A percentile compares a stretch with the other conserved stretches of the same genome.
Conservation (phyloP, 2,888 invertebrate genomes). For the Drymonia ruficornis region DNA sequence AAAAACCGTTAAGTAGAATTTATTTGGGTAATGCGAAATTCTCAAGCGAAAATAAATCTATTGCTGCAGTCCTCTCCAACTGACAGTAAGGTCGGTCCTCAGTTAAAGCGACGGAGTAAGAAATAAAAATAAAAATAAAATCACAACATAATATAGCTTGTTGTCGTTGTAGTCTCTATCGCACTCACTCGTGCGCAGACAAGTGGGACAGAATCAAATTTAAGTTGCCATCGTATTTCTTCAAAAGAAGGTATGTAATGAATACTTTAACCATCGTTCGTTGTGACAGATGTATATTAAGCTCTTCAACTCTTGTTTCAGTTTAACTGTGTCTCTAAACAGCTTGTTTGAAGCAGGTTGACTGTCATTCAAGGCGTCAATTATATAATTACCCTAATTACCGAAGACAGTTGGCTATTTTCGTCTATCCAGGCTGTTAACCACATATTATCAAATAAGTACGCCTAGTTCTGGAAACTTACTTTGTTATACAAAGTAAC, state of each 20-base stretch:
- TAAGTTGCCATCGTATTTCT: no score
- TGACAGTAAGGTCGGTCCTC: not conserved
- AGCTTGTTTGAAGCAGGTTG: not conserved
- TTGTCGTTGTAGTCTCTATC: no score
- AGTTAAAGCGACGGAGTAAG: no score
- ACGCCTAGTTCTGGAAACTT: not conserved
- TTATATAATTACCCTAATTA: not conserved
- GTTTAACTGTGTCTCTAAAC: no score
- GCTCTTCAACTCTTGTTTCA: not conserved
- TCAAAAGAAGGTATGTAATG: no score
- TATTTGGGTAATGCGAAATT: not conserved
- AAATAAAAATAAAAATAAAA: no score
- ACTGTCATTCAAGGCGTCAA: not conserved
- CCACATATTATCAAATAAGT: not conserved
- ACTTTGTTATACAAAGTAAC: no score
- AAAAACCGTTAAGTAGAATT: not conserved
- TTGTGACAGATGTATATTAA: no score
- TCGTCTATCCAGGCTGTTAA: not conserved
- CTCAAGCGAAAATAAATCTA: conserved; percentile 12
- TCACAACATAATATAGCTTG: no score
- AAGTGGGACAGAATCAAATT: no score
- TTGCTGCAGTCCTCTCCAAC: conserved; percentile 9
- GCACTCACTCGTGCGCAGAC: no score
- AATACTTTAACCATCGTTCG: no score
- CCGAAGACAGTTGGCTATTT: not conserved